Evolutionary conservation across 2,797 vertebrate species (phyloP).

Genomic region (Tympanoctomys barrerae): DNA sequence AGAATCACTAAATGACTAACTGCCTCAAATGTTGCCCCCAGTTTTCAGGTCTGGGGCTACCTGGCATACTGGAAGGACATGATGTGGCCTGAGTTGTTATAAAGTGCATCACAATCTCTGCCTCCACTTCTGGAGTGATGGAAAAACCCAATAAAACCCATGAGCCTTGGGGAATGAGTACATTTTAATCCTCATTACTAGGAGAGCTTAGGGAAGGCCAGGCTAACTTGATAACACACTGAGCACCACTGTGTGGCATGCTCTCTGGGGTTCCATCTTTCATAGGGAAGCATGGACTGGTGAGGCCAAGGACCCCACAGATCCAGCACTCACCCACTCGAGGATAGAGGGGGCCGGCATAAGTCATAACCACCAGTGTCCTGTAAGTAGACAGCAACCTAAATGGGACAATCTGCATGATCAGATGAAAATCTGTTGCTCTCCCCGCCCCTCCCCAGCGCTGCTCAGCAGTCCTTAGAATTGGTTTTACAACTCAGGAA

Average conservation of each 20-base stretch:
- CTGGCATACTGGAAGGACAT: neutral
- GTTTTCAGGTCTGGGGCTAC: neutral
- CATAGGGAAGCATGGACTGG: neutral
- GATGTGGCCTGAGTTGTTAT: neutral
- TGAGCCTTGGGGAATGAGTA: neutral
- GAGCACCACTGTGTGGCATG: neutral
- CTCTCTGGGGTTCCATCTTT: neutral
- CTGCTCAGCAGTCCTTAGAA: neutral
- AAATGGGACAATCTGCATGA: neutral
- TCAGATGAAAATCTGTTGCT: neutral
- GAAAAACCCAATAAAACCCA: neutral
- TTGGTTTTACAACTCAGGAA: neutral
- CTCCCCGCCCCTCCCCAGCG: neutral
- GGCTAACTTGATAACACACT: neutral
- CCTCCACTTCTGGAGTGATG: neutral
- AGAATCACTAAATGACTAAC: neutral
- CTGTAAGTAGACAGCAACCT: neutral
- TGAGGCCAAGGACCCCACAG: no score
- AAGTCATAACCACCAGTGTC: neutral
- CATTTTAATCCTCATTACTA: neutral
- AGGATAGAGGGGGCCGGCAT: neutral
- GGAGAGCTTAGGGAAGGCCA: neutral
- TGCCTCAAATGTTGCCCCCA: neutral
- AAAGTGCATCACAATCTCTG: neutral
- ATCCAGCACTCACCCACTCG: neutral